A percentile compares a stretch with the other conserved stretches of the same genome.
Conservation (phyloP, 2,797 vertebrate genomes). For the Sebastes steindachneri region DNA sequence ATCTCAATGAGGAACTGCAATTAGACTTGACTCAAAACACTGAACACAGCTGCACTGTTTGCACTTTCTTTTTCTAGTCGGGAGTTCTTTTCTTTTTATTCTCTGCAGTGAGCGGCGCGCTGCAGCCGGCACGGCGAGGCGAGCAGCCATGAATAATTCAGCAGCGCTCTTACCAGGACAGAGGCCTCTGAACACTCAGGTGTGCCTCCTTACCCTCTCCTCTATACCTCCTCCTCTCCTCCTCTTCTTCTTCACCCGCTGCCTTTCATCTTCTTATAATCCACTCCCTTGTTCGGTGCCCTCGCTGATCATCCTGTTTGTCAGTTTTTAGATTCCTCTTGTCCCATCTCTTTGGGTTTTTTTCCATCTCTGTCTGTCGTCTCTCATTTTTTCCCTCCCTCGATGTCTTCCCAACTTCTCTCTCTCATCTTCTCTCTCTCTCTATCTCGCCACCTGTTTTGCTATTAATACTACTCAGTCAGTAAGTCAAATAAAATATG, state of each 20-base stretch:
- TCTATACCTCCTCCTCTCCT: not conserved
- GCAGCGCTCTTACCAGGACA: constrained; percentile 25
- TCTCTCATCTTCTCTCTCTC: no score
- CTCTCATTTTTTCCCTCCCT: not conserved
- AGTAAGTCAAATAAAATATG: not conserved
- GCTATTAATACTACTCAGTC: no score
- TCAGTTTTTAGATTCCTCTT: not conserved
- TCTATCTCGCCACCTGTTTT: not conserved
- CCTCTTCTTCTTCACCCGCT: not conserved
- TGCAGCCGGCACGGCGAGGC: constrained; percentile 22
- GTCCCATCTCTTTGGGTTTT: not conserved
- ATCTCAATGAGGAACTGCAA: constrained; percentile 1
- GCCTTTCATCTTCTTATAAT: constrained; percentile 14
- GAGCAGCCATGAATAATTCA: constrained; percentile 67
- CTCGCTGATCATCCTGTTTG: constrained; percentile 18
- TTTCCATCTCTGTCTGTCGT: not conserved
- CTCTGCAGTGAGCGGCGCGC: constrained; percentile 24
- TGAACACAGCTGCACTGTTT: not conserved
- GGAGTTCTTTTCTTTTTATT: constrained; percentile 1
- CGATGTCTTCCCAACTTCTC: not conserved
- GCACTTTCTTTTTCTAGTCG: not conserved
- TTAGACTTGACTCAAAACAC: not conserved
- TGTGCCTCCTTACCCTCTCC: constrained; percentile 29
- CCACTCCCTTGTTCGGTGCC: not conserved
- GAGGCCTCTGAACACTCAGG: constrained; percentile 43